A percentile compares a stretch with the other conserved stretches of the same genome.
Evolutionary conservation across 2,113 vertebrate species (phyloP).

Genomic region (Verasper variegatus): DNA sequence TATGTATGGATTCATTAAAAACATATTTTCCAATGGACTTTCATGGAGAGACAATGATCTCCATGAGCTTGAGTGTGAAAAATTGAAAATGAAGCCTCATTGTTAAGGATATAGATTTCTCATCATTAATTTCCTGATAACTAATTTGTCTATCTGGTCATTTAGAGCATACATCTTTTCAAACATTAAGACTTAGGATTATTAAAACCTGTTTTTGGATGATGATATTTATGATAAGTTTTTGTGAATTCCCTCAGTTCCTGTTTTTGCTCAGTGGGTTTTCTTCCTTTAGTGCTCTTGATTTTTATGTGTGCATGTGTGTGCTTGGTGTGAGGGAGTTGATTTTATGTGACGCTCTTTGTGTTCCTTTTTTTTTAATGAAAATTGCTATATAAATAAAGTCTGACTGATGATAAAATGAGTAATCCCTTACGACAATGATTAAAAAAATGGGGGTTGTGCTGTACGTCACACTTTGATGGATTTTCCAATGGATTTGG

Average conservation of each 20-base stretch:
- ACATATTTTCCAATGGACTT: too few species aligned
- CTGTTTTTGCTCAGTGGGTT: too few species aligned
- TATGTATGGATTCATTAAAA: too few species aligned
- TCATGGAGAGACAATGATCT: too few species aligned
- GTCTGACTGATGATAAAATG: too few species aligned
- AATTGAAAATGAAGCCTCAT: background rate
- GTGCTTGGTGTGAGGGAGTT: background rate
- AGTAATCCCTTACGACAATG: too few species aligned
- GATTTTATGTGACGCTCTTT: background rate
- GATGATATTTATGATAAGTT: too few species aligned
- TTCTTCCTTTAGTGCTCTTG: too few species aligned
- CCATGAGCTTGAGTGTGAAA: too few species aligned
- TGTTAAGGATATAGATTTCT: background rate
- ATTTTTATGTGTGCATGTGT: too few species aligned
- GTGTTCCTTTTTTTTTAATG: background rate
- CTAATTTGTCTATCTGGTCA: background rate
- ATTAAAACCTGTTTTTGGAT: background rate
- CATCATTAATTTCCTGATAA: background rate
- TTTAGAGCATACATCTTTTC: background rate
- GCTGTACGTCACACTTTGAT: background rate
- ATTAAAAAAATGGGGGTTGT: background rate
- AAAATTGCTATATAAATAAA: background rate
- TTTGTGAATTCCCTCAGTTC: background rate
- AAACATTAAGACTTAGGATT: background rate
- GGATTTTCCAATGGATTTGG: background rate